phyloP scores from a whole-genome alignment of 2,797 vertebrate species.

The Ciconia nigra region DNA sequence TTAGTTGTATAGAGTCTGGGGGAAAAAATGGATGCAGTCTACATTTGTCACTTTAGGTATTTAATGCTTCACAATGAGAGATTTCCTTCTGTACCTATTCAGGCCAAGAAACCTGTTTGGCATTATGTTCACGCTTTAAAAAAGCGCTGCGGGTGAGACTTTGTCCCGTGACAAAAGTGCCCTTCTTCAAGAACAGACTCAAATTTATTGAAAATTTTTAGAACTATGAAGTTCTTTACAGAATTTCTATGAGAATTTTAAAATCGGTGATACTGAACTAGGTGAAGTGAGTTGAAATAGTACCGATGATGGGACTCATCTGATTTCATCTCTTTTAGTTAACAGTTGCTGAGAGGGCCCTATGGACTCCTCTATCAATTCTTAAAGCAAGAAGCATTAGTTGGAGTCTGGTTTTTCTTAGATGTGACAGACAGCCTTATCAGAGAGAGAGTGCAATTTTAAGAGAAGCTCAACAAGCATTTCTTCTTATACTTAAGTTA shows the following conservation, averaged over 20 bases:
- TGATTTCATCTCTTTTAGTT: not conserved
- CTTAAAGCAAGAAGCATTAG: not conserved
- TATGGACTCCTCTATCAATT: not conserved
- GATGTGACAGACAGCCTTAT: not conserved
- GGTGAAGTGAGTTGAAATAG: not conserved
- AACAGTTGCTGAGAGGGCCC: not conserved
- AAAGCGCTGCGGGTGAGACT: not conserved
- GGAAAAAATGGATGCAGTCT: not conserved
- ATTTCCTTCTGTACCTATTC: not conserved
- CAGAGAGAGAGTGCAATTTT: not conserved
- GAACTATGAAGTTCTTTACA: fast-evolving
- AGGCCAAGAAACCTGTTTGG: not conserved
- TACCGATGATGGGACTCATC: not conserved
- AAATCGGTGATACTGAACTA: not conserved
- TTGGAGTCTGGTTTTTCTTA: not conserved
- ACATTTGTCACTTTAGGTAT: not conserved
- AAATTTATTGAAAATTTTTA: not conserved
- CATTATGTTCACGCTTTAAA: not conserved
- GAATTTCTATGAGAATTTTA: not conserved
- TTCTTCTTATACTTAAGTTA: not conserved
- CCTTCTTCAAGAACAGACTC: not conserved
- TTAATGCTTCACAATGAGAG: not conserved
- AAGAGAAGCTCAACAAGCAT: not conserved
- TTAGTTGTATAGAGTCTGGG: not conserved
- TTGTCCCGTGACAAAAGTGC: not conserved